Evolutionary conservation across 2,113 vertebrate genomes (phyloP).

Genomic region (Percina caprodes): DNA sequence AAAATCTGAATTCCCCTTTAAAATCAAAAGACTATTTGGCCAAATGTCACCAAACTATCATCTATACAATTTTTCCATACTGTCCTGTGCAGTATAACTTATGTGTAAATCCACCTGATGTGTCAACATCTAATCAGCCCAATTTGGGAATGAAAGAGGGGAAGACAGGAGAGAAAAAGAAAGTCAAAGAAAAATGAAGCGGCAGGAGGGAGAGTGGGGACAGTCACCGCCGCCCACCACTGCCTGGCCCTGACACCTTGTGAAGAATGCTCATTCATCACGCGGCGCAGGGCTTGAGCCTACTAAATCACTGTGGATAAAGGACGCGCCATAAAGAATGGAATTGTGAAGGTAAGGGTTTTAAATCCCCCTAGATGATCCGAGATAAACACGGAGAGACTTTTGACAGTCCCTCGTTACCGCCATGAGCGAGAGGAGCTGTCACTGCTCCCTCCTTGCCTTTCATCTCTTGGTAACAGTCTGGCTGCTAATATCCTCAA

Average conservation of each 20-base stretch:
- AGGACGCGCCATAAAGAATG: slow-evolving; percentile 80
- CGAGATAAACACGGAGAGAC: slow-evolving; percentile 82
- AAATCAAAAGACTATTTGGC: slow-evolving; percentile 20
- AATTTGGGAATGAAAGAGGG: slow-evolving; percentile 52
- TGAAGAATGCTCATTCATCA: slow-evolving; percentile 84
- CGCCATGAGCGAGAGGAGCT: slow-evolving; percentile 75
- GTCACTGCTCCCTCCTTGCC: slow-evolving; percentile 76
- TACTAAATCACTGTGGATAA: slow-evolving; percentile 83
- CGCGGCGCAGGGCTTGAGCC: slow-evolving; percentile 72
- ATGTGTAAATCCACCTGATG: slow-evolving; percentile 24
- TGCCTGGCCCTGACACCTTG: slow-evolving; percentile 81
- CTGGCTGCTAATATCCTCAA: slow-evolving; percentile 84
- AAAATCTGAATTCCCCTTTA: neutral
- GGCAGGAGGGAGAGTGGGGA: neutral
- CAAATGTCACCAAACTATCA: neutral
- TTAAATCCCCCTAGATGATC: slow-evolving; percentile 84
- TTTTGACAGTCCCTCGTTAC: slow-evolving; percentile 83
- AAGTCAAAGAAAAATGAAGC: slow-evolving; percentile 45
- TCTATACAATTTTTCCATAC: neutral
- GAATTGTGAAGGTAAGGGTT: slow-evolving; percentile 83
- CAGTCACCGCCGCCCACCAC: slow-evolving; percentile 48
- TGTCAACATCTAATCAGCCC: slow-evolving; percentile 50
- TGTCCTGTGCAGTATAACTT: neutral
- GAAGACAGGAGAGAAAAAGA: slow-evolving; percentile 21
- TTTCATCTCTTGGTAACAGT: slow-evolving; percentile 81